Conservation (phyloP, 2,888 invertebrate genomes). For the Xestoiulus laeticollis region DNA sequence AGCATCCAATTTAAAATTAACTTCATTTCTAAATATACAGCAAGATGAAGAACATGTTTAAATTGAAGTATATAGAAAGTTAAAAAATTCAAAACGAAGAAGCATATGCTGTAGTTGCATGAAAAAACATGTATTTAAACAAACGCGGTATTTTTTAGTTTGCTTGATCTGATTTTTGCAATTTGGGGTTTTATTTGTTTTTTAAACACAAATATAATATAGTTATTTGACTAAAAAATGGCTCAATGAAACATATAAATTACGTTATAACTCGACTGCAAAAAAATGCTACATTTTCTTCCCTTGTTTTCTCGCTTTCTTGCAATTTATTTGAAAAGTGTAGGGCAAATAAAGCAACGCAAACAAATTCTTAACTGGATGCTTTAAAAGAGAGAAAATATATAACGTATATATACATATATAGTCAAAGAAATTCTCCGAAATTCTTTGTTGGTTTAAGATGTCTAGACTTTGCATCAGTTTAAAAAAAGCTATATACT, state of each 20-base stretch:
- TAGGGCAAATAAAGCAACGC: neutral
- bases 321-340: neutral
- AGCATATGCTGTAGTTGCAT: too few species aligned
- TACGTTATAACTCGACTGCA: neutral
- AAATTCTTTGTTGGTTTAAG: slow-evolving; percentile 38
- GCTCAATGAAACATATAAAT: too few species aligned
- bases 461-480: slow-evolving; percentile 11
- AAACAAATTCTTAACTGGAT: neutral
- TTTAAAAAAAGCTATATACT: neutral
- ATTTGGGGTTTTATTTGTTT: neutral
- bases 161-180: too few species aligned
- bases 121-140: too few species aligned
- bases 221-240: neutral
- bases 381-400: neutral
- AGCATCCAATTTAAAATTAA: too few species aligned
- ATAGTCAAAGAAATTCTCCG: slow-evolving; percentile 14
- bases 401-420: neutral
- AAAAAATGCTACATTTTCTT: neutral
- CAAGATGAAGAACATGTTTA: too few species aligned
- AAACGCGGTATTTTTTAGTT: too few species aligned
- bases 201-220: neutral
- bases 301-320: neutral
- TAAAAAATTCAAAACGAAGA: too few species aligned
- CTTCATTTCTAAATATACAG: too few species aligned
- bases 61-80: too few species aligned